Percentiles rank a stretch among this genome's conserved stretches.
Conservation (phyloP, 64 coral and sea anemone genomes). For the Porites australiensis region DNA sequence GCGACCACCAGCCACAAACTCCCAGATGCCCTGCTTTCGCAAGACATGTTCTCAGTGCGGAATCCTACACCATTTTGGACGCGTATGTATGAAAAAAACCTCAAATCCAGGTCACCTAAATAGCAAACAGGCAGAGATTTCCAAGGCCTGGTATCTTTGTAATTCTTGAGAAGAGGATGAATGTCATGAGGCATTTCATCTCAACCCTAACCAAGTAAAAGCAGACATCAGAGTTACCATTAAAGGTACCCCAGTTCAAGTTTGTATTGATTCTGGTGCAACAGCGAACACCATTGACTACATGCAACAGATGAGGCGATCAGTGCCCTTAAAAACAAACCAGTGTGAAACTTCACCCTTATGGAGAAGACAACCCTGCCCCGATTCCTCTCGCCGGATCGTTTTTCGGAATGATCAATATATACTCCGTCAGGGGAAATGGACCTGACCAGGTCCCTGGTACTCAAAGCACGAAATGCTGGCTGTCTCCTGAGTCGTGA, state of each 20-base stretch:
- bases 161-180: constrained; percentile 12
- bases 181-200: background rate
- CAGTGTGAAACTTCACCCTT: too few species aligned
- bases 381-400: background rate
- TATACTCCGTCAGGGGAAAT: too few species aligned
- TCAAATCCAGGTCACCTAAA: background rate
- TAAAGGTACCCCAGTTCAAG: too few species aligned
- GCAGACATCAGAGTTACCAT: too few species aligned
- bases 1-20: too few species aligned
- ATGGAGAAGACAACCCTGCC: background rate
- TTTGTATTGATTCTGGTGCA: background rate
- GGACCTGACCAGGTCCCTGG: too few species aligned
- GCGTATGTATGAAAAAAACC: background rate
- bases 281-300: background rate
- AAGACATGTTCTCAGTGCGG: too few species aligned
- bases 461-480: background rate
- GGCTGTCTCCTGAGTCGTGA: background rate
- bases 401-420: background rate
- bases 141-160: constrained; percentile 19
- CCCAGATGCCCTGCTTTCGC: too few species aligned
- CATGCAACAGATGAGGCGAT: background rate
- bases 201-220: background rate
- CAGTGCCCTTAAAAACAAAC: too few species aligned
- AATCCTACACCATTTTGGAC: background rate
- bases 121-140: constrained; percentile 8